Evolutionary conservation across 2,888 invertebrate species (phyloP).

Genomic region (Drosophila koepferae): DNA sequence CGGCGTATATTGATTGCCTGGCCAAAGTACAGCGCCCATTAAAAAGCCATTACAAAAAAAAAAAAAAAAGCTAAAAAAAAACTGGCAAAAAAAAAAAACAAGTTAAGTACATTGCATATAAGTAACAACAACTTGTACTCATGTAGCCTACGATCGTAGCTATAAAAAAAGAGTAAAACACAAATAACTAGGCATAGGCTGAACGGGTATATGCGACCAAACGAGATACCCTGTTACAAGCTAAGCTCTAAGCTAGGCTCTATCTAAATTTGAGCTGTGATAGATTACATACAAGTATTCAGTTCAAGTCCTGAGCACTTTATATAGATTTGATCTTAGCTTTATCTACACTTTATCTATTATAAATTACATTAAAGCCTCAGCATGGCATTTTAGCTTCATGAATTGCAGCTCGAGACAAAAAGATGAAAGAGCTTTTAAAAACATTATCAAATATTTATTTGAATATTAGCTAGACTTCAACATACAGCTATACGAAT

Average conservation of each 20-base stretch:
- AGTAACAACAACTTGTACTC: conserved; percentile 28
- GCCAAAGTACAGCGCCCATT: conserved; percentile 71
- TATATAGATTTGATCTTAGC: background rate
- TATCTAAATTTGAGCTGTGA: background rate
- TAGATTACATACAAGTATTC: too few species aligned
- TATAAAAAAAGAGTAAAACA: conserved; percentile 8
- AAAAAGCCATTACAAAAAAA: conserved; percentile 74
- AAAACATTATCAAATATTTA: background rate
- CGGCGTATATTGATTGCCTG: conserved; percentile 68
- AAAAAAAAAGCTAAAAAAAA: conserved; percentile 37
- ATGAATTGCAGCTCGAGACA: background rate
- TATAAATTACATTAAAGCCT: background rate
- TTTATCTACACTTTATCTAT: background rate
- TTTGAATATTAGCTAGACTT: background rate
- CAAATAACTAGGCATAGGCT: conserved; percentile 6
- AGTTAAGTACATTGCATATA: conserved; percentile 48
- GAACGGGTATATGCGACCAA: background rate
- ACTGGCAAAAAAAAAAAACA: conserved; percentile 14
- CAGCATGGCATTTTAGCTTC: too few species aligned
- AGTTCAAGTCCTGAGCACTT: background rate
- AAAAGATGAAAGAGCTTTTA: background rate
- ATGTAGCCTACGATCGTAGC: conserved; percentile 25
- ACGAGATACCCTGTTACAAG: conserved; percentile 3
- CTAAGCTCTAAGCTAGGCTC: too few species aligned
- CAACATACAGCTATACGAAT: background rate